phyloP scores from a whole-genome alignment of 1,140 invertebrate species.

The Drosophila nikananu region DNA sequence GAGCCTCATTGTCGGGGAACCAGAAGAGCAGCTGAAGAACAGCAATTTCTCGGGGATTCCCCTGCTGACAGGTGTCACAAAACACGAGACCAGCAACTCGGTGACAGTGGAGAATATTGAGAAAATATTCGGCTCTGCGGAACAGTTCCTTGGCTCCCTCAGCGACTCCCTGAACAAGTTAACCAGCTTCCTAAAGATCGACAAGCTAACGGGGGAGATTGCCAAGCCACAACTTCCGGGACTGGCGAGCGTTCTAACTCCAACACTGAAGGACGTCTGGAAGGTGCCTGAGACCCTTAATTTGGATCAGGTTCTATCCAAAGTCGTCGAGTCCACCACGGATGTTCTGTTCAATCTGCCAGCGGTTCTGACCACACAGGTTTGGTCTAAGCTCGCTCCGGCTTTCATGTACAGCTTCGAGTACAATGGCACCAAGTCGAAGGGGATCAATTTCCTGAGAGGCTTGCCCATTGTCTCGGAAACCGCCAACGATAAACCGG shows the following conservation, averaged over 20 bases:
- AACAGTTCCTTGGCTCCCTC: constrained; percentile 72
- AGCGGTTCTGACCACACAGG: constrained; percentile 88
- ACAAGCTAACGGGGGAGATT: constrained; percentile 75
- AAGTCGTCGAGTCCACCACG: constrained; percentile 86
- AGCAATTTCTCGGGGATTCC: constrained; percentile 87
- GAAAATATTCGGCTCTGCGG: constrained; percentile 68
- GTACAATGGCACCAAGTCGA: constrained; percentile 87
- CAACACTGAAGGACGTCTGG: constrained; percentile 74
- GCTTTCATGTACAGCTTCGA: constrained; percentile 91
- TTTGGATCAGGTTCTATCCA: constrained; percentile 72
- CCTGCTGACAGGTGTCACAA: constrained; percentile 89
- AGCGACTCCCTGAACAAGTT: constrained; percentile 60
- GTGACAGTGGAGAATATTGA: constrained; percentile 66
- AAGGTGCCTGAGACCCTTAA: constrained; percentile 71
- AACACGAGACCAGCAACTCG: constrained; percentile 88
- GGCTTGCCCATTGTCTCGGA: constrained; percentile 87
- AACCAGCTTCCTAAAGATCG: constrained; percentile 65
- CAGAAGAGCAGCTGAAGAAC: constrained; percentile 87
- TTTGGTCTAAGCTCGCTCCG: constrained; percentile 88
- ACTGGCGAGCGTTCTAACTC: constrained; percentile 53
- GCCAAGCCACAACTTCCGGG: constrained; percentile 73
- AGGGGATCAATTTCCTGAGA: constrained; percentile 88
- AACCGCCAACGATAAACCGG: constrained; percentile 72
- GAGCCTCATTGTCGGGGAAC: constrained; percentile 87
- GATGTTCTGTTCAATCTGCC: constrained; percentile 91